Evolutionary conservation across 2,113 vertebrate species (phyloP).

Genomic region (Rostratula benghalensis): DNA sequence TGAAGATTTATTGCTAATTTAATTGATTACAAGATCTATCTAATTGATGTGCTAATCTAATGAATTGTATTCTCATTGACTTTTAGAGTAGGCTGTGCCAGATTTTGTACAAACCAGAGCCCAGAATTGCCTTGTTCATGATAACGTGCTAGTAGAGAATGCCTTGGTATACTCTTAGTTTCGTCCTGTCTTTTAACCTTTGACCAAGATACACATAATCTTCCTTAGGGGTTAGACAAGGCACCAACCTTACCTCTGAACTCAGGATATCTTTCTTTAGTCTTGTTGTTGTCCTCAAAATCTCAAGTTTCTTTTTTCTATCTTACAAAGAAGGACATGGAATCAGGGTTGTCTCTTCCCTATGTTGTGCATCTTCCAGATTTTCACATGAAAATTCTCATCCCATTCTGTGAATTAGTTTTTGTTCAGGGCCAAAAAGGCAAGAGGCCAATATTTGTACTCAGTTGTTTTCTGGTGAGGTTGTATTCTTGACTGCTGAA

Average conservation of each 20-base stretch:
- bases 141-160: background rate
- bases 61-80: background rate
- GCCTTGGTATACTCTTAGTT: background rate
- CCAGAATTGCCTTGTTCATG: background rate
- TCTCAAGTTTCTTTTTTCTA: background rate
- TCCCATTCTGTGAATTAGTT: background rate
- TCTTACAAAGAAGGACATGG: background rate
- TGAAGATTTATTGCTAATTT: background rate
- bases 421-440: background rate
- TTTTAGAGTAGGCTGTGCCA: background rate
- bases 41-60: background rate
- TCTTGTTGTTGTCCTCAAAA: background rate
- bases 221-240: background rate
- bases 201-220: rapidly evolving
- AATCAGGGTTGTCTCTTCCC: background rate
- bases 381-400: background rate
- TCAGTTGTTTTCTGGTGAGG: background rate
- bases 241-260: background rate
- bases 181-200: background rate
- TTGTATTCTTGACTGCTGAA: background rate
- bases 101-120: background rate
- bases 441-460: background rate
- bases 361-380: background rate
- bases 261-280: background rate
- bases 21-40: background rate